Conservation (phyloP, 2,797 vertebrate species). For the Arvicola amphibius region DNA sequence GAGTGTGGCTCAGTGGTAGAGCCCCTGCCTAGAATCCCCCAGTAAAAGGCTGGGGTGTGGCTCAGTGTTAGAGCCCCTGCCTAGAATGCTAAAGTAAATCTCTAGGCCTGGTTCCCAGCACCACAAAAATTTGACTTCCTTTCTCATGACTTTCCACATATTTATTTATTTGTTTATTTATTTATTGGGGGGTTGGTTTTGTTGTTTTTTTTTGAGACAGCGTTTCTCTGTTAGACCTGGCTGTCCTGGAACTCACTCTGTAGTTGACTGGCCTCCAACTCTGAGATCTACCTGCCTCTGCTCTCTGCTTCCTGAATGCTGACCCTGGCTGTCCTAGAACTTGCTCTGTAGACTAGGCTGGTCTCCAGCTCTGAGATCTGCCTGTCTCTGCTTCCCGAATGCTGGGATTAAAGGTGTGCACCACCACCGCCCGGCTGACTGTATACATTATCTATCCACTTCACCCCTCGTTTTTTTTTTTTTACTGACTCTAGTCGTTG, state of each 20-base stretch:
- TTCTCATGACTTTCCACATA: not conserved
- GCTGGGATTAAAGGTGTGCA: not conserved
- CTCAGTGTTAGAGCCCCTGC: not conserved
- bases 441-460: not conserved
- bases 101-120: not conserved
- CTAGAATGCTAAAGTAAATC: not conserved
- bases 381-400: not conserved
- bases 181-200: not conserved
- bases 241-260: not conserved
- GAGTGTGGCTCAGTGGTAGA: not conserved
- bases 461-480: not conserved
- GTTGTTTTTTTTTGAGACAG: not conserved
- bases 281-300: not conserved
- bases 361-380: not conserved
- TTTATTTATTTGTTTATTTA: not conserved
- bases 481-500: not conserved
- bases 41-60: not conserved
- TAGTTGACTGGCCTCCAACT: not conserved
- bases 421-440: not conserved
- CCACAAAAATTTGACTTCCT: not conserved
- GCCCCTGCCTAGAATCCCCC: not conserved
- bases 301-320: not conserved
- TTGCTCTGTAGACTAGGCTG: not conserved
- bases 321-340: not conserved
- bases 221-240: not conserved